Evolutionary conservation across 1,140 invertebrate genomes (phyloP).

Genomic region (Macrostomum lignano): DNA sequence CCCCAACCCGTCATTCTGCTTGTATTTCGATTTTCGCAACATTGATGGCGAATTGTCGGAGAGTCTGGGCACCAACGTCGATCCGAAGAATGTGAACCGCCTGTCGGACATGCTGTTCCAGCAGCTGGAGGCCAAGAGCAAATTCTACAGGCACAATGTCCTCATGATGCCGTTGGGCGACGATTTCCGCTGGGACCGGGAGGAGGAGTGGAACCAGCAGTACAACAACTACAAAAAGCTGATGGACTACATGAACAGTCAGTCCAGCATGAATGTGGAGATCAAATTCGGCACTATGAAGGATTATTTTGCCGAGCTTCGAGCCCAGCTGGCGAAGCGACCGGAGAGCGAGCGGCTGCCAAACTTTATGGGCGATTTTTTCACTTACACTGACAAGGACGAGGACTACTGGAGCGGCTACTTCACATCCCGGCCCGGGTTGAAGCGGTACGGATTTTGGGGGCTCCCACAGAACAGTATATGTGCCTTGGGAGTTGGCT

Average conservation of each 20-base stretch:
- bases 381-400: conserved; percentile 78
- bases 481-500: no score
- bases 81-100: conserved; percentile 37
- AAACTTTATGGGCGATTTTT: conserved; percentile 65
- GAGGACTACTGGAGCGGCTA: conserved; percentile 87
- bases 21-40: conserved; percentile 81
- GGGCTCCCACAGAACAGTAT: no score
- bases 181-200: conserved; percentile 64
- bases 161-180: conserved; percentile 64
- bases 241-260: conserved; percentile 61
- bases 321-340: conserved; percentile 6
- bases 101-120: conserved; percentile 48
- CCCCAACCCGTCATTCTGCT: conserved; percentile 72
- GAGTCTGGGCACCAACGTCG: conserved; percentile 39
- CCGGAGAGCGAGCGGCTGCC: conserved; percentile 37
- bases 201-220: conserved; percentile 64
- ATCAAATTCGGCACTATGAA: conserved; percentile 57
- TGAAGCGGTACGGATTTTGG: conserved; percentile 59
- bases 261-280: conserved; percentile 45
- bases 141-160: conserved; percentile 51
- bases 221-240: conserved; percentile 61
- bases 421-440: conserved; percentile 64
- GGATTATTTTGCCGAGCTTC: conserved; percentile 54
- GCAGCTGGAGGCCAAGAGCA: conserved; percentile 75
- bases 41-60: conserved; percentile 50